phyloP scores from a whole-genome alignment of 2,888 invertebrate species.

The Diarsia brunnea region DNA sequence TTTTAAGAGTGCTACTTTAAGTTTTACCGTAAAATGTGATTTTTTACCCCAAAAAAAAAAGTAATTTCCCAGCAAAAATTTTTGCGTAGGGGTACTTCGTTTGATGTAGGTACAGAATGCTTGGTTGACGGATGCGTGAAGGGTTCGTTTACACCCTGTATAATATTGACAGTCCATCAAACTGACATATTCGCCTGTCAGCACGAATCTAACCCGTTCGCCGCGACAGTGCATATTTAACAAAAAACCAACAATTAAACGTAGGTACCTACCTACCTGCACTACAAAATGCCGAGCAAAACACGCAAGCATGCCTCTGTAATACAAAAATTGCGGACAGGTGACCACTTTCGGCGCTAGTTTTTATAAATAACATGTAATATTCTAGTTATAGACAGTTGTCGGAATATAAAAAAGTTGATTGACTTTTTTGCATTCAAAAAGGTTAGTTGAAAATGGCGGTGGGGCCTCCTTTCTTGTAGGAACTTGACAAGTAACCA shows the following conservation, averaged over 20 bases:
- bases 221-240: constrained; percentile 48
- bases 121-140: too few relatives aligned
- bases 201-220: constrained; percentile 27
- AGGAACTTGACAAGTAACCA: neutral
- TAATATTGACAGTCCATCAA: neutral
- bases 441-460: constrained; percentile 15
- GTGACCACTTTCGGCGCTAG: constrained; percentile 51
- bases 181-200: constrained; percentile 13
- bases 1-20: too few relatives aligned
- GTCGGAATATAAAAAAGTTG: neutral
- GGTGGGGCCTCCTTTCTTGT: constrained; percentile 1
- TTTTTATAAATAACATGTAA: constrained; percentile 36
- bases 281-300: constrained; percentile 33
- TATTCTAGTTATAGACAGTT: constrained; percentile 26
- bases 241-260: constrained; percentile 54
- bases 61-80: too few relatives aligned
- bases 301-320: constrained; percentile 58
- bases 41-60: too few relatives aligned
- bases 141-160: too few relatives aligned
- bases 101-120: too few relatives aligned
- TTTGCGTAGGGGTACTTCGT: too few relatives aligned
- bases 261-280: too few relatives aligned
- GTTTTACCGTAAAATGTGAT: too few relatives aligned
- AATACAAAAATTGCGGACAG: constrained; percentile 56
- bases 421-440: neutral